phyloP scores from a whole-genome alignment of 2,888 invertebrate species.

The Antheraea yamamai region DNA sequence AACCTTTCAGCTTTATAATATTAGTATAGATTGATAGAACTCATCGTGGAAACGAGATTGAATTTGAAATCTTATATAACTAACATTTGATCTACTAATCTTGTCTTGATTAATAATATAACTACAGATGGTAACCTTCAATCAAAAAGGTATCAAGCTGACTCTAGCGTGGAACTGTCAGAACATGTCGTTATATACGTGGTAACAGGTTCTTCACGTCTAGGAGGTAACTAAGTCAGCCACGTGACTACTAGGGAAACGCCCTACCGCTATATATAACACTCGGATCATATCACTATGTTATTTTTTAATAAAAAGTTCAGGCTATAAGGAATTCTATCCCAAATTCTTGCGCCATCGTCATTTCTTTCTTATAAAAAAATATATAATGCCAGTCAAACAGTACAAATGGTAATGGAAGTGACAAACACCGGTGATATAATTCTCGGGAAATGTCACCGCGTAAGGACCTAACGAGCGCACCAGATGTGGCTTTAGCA shows the following conservation, averaged over 20 bases:
- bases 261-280: not conserved
- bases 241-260: not conserved
- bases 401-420: not conserved
- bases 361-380: not conserved
- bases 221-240: not conserved
- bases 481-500: conserved; percentile 1
- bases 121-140: not conserved
- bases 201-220: not conserved
- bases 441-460: not conserved
- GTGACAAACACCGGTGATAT: not conserved
- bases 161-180: not conserved
- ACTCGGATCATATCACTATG: not conserved
- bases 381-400: not conserved
- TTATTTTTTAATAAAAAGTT: not conserved
- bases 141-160: not conserved
- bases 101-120: not conserved
- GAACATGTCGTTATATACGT: not conserved
- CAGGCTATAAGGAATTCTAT: not conserved
- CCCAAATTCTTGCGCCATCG: not conserved
- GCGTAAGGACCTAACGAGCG: not conserved
- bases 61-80: not conserved
- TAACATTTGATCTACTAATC: not conserved
- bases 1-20: too few relatives aligned
- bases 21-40: not conserved
- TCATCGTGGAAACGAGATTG: not conserved